Evolutionary conservation across 2,113 vertebrate species (phyloP), one percentile per base, ranked within the genome.

Genomic region (Cyrtonyx montezumae): DNA sequence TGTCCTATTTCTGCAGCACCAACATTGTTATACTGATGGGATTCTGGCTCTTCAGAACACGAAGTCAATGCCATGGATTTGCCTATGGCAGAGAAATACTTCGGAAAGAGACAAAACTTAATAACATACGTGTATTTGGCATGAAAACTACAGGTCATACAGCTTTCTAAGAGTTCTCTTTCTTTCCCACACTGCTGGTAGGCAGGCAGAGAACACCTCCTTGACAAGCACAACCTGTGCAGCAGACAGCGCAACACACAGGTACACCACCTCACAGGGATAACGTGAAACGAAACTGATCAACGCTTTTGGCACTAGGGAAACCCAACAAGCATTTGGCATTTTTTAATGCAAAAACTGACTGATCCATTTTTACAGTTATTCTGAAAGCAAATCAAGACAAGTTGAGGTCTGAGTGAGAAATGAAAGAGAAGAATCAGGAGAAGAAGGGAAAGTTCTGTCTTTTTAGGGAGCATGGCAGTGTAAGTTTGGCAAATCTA

Each of bases 391-490:
- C 18, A 79, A 76, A 75, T 42, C 75, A 82, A 87, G 42, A 20
- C 65, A 91, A 85, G 48, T 7, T 32, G 58, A 94, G 7, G 67
- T 75, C 85, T 88, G 58, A 66, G 28, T 80, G 32, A 80, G 42
- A 48, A 34, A 67, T 2, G 17, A 43, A 94, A 71, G 10, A 69
- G n/a, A 55, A 79, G 79, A 37, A 6, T 9, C 68, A 94, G 55
- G 51, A 85, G 68, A 76, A 92, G 23, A 76, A 71, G 51, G 7
- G 28, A 18, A 55, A 11, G 53, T 71, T 61, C 21, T 76, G 73
- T 59, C 73, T 81, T 91, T 65, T 32, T 77, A 46, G 88, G 56
- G 91, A 89, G 74, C 45, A 67, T 74, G 58, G 58, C 73, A 59
- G 9, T 12, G 30, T 42, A 86, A 88, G 49, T 21, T 49, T 65